A percentile compares a stretch with the other conserved stretches of the same genome.
Conservation (phyloP, 1,140 invertebrate genomes). For the Eubasilissa regina region DNA sequence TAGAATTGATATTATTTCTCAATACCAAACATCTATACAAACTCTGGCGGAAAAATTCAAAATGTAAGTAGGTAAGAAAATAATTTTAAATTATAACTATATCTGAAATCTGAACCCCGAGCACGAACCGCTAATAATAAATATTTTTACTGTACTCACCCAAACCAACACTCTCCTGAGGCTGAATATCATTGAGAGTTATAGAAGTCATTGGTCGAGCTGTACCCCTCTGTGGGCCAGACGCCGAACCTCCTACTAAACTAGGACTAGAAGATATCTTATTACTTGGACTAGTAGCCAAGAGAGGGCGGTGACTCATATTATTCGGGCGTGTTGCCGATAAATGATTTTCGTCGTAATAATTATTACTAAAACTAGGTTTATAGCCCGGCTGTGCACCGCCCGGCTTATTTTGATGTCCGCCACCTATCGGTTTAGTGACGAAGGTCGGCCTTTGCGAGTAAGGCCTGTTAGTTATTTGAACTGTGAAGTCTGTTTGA, state of each 20-base stretch:
- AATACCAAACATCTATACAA: too few relatives aligned
- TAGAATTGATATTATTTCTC: too few relatives aligned
- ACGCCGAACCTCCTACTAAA: conserved; percentile 62
- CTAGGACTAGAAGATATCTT: conserved; percentile 74
- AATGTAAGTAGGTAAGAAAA: too few relatives aligned
- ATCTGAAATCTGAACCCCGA: too few relatives aligned
- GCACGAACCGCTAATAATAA: too few relatives aligned
- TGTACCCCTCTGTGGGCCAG: conserved; percentile 59
- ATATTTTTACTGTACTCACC: conserved; percentile 36
- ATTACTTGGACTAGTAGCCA: conserved; percentile 71
- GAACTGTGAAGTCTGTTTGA: conserved; percentile 61
- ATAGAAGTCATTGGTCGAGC: conserved; percentile 68
- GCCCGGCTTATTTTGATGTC: conserved; percentile 62
- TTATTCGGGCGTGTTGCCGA: conserved; percentile 69
- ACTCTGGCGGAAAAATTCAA: too few relatives aligned
- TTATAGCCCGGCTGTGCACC: conserved; percentile 46
- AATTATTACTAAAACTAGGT: conserved; percentile 50
- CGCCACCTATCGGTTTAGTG: conserved; percentile 72
- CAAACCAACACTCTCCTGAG: conserved; percentile 55
- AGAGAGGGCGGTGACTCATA: conserved; percentile 63
- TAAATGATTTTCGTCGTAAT: conserved; percentile 46
- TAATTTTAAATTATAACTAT: too few relatives aligned
- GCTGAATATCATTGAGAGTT: conserved; percentile 56
- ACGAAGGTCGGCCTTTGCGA: conserved; percentile 72
- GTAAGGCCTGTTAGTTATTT: conserved; percentile 64